Conservation (phyloP, 2,113 vertebrate species). For the Indicator maculatus region DNA sequence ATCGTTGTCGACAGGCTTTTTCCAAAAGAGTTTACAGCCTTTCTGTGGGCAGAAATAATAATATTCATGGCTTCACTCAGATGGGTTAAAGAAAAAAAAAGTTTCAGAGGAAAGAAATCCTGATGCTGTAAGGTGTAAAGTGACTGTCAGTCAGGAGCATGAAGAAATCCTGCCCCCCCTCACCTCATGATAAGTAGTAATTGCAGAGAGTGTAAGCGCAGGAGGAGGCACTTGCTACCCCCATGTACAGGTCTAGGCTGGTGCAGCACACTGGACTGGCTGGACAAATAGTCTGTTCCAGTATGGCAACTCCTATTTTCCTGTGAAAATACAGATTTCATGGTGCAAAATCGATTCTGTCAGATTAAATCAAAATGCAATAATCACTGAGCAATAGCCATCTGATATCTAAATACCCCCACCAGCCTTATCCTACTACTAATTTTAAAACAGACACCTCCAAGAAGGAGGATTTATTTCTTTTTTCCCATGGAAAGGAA, state of each 20-base stretch:
- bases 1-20: rapidly evolving
- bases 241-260: rapidly evolving
- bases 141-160: background rate
- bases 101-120: background rate
- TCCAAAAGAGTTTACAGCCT: background rate
- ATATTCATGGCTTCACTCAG: background rate
- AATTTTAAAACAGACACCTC: conserved; percentile 63
- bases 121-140: background rate
- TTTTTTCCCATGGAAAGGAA: conserved; percentile 29
- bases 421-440: conserved; percentile 46
- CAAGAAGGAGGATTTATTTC: conserved; percentile 18
- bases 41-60: background rate
- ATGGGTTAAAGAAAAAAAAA: background rate
- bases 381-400: conserved; percentile 64
- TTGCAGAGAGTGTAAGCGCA: background rate
- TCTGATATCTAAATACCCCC: conserved; percentile 62
- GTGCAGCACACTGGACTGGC: rapidly evolving
- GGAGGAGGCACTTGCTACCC: background rate
- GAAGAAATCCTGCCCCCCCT: background rate
- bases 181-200: background rate
- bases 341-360: conserved; percentile 59
- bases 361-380: conserved; percentile 74
- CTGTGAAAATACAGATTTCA: conserved; percentile 66
- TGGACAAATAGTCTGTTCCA: conserved; percentile 60
- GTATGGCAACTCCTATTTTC: conserved; percentile 63